These are phyloP conservation scores for Elephas maximus DNA, from an alignment of 2,113 vertebrate species.

Conservation along the genomic window DNA sequence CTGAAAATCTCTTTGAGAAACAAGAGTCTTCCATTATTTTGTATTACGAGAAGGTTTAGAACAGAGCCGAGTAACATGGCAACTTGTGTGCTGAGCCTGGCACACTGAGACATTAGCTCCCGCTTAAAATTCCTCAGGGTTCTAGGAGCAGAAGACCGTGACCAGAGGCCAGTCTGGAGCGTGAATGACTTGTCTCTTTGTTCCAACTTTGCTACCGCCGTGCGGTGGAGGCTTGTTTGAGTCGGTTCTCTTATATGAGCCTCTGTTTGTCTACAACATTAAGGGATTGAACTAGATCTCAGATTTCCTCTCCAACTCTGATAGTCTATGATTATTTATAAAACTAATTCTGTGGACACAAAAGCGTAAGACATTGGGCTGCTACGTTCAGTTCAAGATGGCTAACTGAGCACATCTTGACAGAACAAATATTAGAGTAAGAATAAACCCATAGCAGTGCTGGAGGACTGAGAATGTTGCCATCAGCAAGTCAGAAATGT, in stretches of 20 bases:
- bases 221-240: background rate
- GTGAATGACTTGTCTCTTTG: background rate
- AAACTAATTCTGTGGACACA: conserved; percentile 5
- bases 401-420: conserved; percentile 39
- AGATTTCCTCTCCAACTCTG: background rate
- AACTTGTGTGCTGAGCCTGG: background rate
- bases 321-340: background rate
- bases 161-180: background rate
- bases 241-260: background rate
- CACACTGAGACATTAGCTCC: background rate
- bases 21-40: background rate
- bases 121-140: background rate
- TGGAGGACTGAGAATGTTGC: background rate
- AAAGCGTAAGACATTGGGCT: conserved; percentile 13
- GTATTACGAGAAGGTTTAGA: background rate
- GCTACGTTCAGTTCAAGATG: conserved; percentile 30
- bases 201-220: background rate
- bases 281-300: background rate
- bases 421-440: conserved; percentile 14
- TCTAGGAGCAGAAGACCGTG: background rate
- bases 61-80: background rate
- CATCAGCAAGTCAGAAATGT: background rate
- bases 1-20: conserved; percentile 6
- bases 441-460: background rate
- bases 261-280: background rate